These are phyloP conservation scores for Carassius gibelio DNA, from an alignment of 2,113 vertebrate species.

Conservation along the genomic window DNA sequence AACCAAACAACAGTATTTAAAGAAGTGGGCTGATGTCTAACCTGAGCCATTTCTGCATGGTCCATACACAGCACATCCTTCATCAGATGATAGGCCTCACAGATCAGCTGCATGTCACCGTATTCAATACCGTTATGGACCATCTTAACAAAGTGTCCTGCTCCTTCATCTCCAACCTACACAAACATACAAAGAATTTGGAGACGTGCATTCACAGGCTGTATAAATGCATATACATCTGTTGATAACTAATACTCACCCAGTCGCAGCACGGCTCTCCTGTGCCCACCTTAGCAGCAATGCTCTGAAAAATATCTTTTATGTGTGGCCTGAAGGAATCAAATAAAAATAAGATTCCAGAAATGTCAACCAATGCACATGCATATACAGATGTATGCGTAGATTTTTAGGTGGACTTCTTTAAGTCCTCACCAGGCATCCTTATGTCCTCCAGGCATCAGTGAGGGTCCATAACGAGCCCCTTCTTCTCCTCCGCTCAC, in stretches of 20 bases:
- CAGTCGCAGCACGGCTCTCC: slow-evolving; percentile 98
- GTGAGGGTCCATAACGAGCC: slow-evolving; percentile 90
- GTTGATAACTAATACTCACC: slow-evolving; percentile 75
- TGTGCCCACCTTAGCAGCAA: slow-evolving; percentile 93
- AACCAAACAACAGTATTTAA: background rate
- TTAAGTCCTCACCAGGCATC: slow-evolving; percentile 86
- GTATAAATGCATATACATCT: background rate
- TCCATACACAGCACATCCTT: slow-evolving; percentile 89
- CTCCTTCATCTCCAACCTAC: slow-evolving; percentile 96
- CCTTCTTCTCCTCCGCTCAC: slow-evolving; percentile 97
- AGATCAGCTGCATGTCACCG: slow-evolving; percentile 98
- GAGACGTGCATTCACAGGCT: background rate
- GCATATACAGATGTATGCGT: background rate
- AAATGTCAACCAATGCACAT: too few relatives aligned
- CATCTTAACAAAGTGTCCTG: slow-evolving; percentile 98
- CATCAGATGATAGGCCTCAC: slow-evolving; percentile 98
- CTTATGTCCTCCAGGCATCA: slow-evolving; percentile 95
- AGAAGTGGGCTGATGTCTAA: slow-evolving; percentile 58
- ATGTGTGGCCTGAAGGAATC: slow-evolving; percentile 86
- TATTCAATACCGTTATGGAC: slow-evolving; percentile 99
- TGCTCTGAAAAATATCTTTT: slow-evolving; percentile 94
- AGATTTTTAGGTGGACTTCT: background rate
- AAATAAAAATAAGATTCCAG: background rate
- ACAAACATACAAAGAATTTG: slow-evolving; percentile 24
- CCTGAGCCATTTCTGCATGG: slow-evolving; percentile 90